Conservation (phyloP, 2,797 vertebrate genomes). For the Aotus griseimembra region DNA sequence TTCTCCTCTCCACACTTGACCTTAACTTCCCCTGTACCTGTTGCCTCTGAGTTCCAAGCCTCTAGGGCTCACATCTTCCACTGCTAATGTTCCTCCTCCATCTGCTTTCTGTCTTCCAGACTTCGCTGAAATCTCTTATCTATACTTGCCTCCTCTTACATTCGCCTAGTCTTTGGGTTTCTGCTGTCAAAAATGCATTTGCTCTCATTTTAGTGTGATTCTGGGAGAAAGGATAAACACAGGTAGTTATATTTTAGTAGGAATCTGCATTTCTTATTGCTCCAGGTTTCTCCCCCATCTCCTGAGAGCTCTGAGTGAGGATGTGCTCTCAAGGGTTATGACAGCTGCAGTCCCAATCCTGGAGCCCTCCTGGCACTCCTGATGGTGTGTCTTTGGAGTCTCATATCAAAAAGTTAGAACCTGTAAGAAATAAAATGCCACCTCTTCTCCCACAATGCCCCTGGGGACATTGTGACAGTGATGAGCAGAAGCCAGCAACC, state of each 20-base stretch:
- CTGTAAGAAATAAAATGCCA: not conserved
- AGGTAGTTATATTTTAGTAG: not conserved
- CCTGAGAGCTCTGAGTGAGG: not conserved
- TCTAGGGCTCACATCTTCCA: not conserved
- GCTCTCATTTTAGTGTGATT: not conserved
- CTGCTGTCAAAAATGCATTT: slow-evolving; percentile 25
- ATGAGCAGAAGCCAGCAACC: not conserved
- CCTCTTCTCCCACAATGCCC: not conserved
- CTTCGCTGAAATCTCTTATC: slow-evolving; percentile 1
- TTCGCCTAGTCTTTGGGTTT: slow-evolving; percentile 20
- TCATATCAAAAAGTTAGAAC: not conserved
- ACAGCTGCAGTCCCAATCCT: not conserved
- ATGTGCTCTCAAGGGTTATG: not conserved
- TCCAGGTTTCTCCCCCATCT: not conserved
- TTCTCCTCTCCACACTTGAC: not conserved
- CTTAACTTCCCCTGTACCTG: too few species aligned
- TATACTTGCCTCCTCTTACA: slow-evolving; percentile 43
- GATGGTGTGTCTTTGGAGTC: not conserved
- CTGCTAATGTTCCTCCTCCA: slow-evolving; percentile 38
- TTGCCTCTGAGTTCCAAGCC: not conserved
- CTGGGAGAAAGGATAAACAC: not conserved
- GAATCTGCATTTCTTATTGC: not conserved
- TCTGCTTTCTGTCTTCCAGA: slow-evolving; percentile 53
- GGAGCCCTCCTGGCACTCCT: not conserved
- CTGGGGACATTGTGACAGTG: not conserved